Conservation (phyloP, 2,797 vertebrate species). For the Gouania willdenowi region DNA sequence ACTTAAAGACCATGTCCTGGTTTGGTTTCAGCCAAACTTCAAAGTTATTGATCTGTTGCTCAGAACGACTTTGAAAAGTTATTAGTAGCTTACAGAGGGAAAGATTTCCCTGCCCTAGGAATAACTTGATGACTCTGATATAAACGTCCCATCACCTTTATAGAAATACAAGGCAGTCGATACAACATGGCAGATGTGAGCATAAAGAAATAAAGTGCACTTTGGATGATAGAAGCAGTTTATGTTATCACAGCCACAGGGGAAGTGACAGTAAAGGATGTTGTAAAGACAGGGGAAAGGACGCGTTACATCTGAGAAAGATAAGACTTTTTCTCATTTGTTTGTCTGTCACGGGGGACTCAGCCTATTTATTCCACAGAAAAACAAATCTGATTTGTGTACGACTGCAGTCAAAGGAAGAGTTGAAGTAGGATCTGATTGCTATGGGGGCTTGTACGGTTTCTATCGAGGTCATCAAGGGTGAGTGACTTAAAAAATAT, state of each 20-base stretch:
- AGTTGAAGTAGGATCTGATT: no score
- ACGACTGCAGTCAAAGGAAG: no score
- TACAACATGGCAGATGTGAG: constrained; percentile 26
- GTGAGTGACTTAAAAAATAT: no score
- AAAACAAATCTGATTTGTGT: no score
- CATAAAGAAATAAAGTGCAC: constrained; percentile 16
- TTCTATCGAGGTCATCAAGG: no score
- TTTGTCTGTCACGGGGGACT: constrained; percentile 24
- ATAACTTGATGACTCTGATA: constrained; percentile 57
- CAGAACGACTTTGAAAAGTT: constrained; percentile 59
- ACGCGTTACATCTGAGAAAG: background rate
- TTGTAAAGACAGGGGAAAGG: background rate
- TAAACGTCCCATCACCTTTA: constrained; percentile 21
- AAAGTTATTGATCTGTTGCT: constrained; percentile 54
- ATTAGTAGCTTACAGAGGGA: constrained; percentile 63
- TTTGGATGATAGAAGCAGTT: constrained; percentile 21
- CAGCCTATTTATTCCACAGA: constrained; percentile 30
- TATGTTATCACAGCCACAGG: constrained; percentile 12
- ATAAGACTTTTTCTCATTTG: constrained; percentile 14
- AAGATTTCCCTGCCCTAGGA: constrained; percentile 38
- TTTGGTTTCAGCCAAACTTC: constrained; percentile 48
- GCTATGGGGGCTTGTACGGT: no score
- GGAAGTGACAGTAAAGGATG: background rate
- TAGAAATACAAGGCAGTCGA: constrained; percentile 39
- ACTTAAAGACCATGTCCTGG: constrained; percentile 52